Conservation (phyloP, 2,113 vertebrate species). For the Sylvietta virens region DNA sequence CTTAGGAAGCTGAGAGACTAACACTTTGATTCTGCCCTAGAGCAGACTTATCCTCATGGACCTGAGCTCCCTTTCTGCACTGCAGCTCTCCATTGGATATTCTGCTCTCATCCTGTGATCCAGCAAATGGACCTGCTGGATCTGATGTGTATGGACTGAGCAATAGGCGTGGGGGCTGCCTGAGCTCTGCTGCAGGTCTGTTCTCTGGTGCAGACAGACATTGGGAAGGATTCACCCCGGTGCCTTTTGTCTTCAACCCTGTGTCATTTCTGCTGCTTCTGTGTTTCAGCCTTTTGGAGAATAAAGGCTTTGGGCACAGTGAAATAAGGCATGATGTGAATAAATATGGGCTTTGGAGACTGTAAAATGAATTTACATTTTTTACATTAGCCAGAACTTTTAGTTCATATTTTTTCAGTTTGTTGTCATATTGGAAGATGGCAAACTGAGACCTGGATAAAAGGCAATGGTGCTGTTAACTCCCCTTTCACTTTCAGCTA, state of each 20-base stretch:
- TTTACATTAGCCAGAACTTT: neutral
- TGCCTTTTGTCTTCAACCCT: fast-evolving
- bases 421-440: neutral
- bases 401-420: neutral
- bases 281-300: neutral
- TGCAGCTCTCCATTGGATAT: neutral
- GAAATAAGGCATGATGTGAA: neutral
- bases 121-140: neutral
- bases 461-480: neutral
- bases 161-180: neutral
- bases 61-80: neutral
- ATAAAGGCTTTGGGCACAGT: neutral
- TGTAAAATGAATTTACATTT: neutral
- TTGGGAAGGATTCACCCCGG: neutral
- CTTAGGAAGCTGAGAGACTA: neutral
- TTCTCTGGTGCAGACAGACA: neutral
- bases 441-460: neutral
- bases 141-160: neutral
- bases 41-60: neutral
- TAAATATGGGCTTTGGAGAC: neutral
- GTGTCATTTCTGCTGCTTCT: neutral
- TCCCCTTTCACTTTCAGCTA: neutral
- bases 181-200: neutral
- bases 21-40: neutral
- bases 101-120: neutral